phyloP scores from a whole-genome alignment of 2,113 vertebrate species.

The Bostrychus sinensis region DNA sequence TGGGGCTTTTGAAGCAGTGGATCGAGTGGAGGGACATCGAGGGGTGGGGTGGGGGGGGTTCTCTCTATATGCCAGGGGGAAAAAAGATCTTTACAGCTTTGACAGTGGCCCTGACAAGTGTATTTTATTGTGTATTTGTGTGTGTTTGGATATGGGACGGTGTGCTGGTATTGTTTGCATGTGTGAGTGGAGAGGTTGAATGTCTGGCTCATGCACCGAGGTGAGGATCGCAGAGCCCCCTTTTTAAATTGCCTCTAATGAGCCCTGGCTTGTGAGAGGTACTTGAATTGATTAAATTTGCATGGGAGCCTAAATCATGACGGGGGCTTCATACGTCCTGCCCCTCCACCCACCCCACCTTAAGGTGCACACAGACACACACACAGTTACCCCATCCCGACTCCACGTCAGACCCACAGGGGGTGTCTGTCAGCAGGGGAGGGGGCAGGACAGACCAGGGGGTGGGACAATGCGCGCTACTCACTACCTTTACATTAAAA shows the following conservation, averaged over 20 bases:
- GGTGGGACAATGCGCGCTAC: neutral
- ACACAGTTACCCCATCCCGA: constrained; percentile 12
- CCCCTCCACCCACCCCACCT: constrained; percentile 66
- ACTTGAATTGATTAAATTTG: constrained; percentile 88
- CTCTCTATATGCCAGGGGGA: constrained; percentile 74
- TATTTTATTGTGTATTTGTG: constrained; percentile 50
- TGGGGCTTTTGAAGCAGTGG: constrained; percentile 80
- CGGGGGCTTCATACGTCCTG: constrained; percentile 64
- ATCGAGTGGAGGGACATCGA: constrained; percentile 66
- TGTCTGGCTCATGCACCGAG: constrained; percentile 68
- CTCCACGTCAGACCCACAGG: neutral
- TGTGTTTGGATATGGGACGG: constrained; percentile 53
- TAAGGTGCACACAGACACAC: constrained; percentile 56
- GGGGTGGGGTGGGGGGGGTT: constrained; percentile 33
- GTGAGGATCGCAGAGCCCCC: constrained; percentile 79
- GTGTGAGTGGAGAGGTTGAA: constrained; percentile 42
- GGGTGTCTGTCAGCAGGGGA: constrained; percentile 4
- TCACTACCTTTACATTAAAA: constrained; percentile 1
- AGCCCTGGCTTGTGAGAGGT: constrained; percentile 82
- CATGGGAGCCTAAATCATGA: constrained; percentile 84
- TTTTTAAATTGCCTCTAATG: constrained; percentile 85
- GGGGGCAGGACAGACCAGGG: neutral
- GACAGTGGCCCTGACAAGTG: constrained; percentile 64
- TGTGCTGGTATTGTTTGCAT: constrained; percentile 33
- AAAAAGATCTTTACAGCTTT: constrained; percentile 79